A percentile compares a stretch with the other conserved stretches of the same genome.
phyloP scores from a whole-genome alignment of 2,888 invertebrate genomes.

The Eupeodes luniger region DNA sequence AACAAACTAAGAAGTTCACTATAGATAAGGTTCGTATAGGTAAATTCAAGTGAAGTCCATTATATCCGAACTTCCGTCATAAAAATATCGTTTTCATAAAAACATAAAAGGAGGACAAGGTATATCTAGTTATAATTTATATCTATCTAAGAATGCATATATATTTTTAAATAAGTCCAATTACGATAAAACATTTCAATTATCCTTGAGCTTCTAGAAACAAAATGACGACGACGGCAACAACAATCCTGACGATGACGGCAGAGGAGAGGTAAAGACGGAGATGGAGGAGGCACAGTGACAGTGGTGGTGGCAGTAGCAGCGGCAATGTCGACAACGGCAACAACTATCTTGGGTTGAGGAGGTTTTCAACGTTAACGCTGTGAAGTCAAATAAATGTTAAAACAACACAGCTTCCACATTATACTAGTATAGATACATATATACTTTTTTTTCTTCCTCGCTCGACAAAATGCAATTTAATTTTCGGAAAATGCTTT shows the following conservation, averaged over 20 bases:
- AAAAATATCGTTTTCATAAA: conserved; percentile 21
- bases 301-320: too few species aligned
- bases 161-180: conserved; percentile 31
- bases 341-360: not conserved
- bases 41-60: not conserved
- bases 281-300: too few species aligned
- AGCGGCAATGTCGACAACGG: not conserved
- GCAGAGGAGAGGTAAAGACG: too few species aligned
- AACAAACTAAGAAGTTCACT: too few species aligned
- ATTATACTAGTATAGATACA: not conserved
- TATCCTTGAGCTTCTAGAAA: conserved; percentile 43
- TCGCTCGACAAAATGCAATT: conserved; percentile 60
- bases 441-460: conserved; percentile 17
- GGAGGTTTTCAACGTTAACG: not conserved
- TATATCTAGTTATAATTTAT: not conserved
- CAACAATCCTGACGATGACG: not conserved
- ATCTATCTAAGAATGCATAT: not conserved
- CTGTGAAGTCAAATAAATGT: conserved; percentile 55
- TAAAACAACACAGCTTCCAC: conserved; percentile 26
- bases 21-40: not conserved
- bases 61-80: conserved; percentile 6
- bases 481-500: conserved; percentile 58
- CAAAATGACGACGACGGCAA: not conserved
- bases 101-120: not conserved
- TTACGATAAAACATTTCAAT: conserved; percentile 64